Conservation (phyloP, 2,888 invertebrate species). For the Pristionchus fissidentatus region DNA sequence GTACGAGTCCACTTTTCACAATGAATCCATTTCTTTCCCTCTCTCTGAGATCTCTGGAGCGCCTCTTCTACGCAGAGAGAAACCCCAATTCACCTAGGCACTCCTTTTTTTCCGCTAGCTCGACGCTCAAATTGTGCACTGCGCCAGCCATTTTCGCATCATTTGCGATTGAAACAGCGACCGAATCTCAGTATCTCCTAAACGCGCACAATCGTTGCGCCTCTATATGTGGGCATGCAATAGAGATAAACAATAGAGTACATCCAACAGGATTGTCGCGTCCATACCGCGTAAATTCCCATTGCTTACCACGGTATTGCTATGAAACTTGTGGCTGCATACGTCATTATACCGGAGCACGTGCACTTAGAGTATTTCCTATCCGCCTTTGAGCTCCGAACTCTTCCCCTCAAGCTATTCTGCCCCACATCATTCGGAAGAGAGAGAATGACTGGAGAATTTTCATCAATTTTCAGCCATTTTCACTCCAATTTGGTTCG, state of each 20-base stretch:
- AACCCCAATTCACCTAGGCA: constrained; percentile 5
- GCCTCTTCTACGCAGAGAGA: background rate
- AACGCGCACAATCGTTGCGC: background rate
- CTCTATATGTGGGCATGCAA: too few species aligned
- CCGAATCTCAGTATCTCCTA: background rate
- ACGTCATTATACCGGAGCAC: too few species aligned
- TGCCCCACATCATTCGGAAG: background rate
- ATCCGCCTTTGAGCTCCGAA: too few species aligned
- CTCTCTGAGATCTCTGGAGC: constrained; percentile 18
- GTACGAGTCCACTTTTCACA: constrained; percentile 26
- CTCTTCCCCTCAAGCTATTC: background rate
- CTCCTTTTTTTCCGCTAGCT: background rate
- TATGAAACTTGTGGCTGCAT: too few species aligned
- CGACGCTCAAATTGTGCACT: background rate
- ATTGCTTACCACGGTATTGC: too few species aligned
- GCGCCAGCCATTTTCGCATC: background rate
- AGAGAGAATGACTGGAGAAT: too few species aligned
- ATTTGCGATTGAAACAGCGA: background rate
- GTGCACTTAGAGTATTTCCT: too few species aligned
- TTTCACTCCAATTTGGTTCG: too few species aligned
- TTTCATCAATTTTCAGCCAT: too few species aligned
- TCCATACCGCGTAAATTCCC: too few species aligned
- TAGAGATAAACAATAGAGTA: too few species aligned
- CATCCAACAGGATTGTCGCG: too few species aligned
- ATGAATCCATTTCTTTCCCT: background rate